A percentile compares a stretch with the other conserved stretches of the same genome.
Evolutionary conservation across 2,888 invertebrate genomes (phyloP).

Genomic region (Xestia c-nigrum): DNA sequence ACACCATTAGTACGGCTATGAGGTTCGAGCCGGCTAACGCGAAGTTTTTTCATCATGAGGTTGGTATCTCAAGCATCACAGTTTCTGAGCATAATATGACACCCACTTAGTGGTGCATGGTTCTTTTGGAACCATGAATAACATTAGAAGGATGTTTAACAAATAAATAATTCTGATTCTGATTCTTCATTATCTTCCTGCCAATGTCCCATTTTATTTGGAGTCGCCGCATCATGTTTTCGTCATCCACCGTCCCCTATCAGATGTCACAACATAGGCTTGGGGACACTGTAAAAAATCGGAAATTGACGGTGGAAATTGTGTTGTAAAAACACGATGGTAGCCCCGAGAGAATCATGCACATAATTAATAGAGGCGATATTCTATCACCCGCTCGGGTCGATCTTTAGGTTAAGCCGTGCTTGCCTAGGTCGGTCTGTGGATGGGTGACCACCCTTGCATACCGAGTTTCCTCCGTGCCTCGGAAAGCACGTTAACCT

Average conservation of each 20-base stretch:
- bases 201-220: too few species aligned
- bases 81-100: background rate
- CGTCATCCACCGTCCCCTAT: too few species aligned
- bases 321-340: background rate
- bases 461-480: too few species aligned
- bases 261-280: too few species aligned
- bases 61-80: constrained; percentile 69
- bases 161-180: too few species aligned
- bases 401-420: too few species aligned
- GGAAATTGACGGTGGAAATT: background rate
- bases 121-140: background rate
- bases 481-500: too few species aligned
- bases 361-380: background rate
- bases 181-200: too few species aligned
- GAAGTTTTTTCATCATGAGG: constrained; percentile 99
- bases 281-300: background rate
- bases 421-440: too few species aligned
- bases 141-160: background rate
- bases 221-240: too few species aligned
- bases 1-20: constrained; percentile 99
- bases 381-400: background rate
- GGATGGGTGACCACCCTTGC: too few species aligned
- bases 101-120: background rate
- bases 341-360: background rate
- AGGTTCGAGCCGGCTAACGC: constrained; percentile 99